Base-by-base conservation (phyloP, 92 coral and sea anemone species). In the Pocillopora meandrina region DNA sequence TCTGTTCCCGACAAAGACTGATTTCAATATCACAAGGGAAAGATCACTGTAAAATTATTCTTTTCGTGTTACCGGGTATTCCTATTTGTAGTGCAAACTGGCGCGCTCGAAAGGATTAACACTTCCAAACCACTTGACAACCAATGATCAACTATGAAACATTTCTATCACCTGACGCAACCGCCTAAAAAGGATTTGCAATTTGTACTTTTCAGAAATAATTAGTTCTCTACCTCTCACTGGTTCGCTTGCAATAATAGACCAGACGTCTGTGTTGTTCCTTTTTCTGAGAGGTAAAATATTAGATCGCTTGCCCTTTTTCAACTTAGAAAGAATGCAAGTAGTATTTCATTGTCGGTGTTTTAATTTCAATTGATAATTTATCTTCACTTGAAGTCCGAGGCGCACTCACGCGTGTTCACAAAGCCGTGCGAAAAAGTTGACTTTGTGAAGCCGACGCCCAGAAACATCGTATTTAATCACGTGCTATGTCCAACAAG, bases 41-140 rank as follows among this genome's bases (percentile, higher is more conserved):
- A 74, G 65, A 8, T 13, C 21, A 55, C 57, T 56, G 35, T 63
- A 62, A 64, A 13, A 20, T 14, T 5, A n/a, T 34, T 71, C 19
- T 16, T 71, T 60, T 61, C 18, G 36, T 11, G 60, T 81, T 77
- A 81, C 59, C 47, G 12, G 26, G 16, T 55, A 68, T 35, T 3
- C 7, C 56, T 71, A 47, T 63, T 47, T 12, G 56, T 20, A 62
- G 6, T 31, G 59, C 63, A 75, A 31, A 75, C 59, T 56, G 77
- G 18, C 75, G 56, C 16, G 56, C n/a, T 9, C 35, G 19, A 35
- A 19, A 14, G 77, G 77, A 81, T 81, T 71, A 81, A 34, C 77
- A 60, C 42, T 35, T 81, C 85, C 19, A 7, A 71, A 35, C n/a
- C 12, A 81, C 77, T 81, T 71, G 85, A 81, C 77, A 80, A 70